Evolutionary conservation across 2,888 invertebrate genomes (phyloP), one percentile per base, ranked within the genome.

Genomic region (Uropetala carovei): DNA sequence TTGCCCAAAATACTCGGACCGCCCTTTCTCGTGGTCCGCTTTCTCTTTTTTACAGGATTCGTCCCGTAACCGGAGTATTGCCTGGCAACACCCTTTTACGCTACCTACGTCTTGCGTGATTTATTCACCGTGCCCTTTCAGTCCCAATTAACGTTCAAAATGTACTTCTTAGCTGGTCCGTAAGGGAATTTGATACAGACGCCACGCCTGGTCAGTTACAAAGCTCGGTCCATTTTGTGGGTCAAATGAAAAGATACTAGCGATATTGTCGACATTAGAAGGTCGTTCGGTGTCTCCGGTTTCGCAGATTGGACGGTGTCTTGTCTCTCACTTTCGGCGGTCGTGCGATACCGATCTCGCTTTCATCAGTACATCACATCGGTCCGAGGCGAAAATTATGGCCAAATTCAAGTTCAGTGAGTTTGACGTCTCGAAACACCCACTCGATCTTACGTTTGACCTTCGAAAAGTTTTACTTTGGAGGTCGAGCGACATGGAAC

Each of bases 161-260:
- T 57, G 83, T 83, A 56, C 57, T 57, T 83, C 83, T n/a, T 57
- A 0, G 57, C 57, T 83, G 18, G 56, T 27, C n/a, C 56, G 83
- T 9, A 56, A 83, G 57, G 83, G 56, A 83, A 43, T 18, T n/a
- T 57, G 83, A 57, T 57, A 56, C 18, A 57, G 57, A 56, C 83
- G 56, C 43, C 83, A 83, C n/a, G 83, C 43, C 57, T 83, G 83
- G 43, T 18, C 83, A 83, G 56, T n/a, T 57, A n/a, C 83, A 83
- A 83, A 83, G 83, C 56, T 83, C 83, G 83, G 83, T 83, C 43
- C 83, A 83, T 83, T 83, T 83, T 56, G 83, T 83, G 83, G 83
- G 57, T 57, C 56, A 83, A 83, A 83, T 43, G 57, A 13, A 18
- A 57, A n/a, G 83, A 83, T 83, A 83, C 43, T n/a, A 82, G 83